Base-by-base conservation (phyloP, 2,888 invertebrate species). In the Mantis religiosa region DNA sequence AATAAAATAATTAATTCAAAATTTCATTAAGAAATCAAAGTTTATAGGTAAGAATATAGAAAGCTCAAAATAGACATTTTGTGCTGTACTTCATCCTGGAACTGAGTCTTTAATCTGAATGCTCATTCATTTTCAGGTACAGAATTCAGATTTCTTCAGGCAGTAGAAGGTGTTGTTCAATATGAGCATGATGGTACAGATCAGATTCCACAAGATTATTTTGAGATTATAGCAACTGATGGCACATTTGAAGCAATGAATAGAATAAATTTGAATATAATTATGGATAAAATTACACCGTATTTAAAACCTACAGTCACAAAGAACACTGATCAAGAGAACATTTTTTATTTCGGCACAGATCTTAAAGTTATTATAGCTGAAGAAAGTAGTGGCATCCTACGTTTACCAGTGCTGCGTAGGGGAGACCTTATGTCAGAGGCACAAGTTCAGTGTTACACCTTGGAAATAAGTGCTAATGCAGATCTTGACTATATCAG, bases 191-290 rank as follows among this genome's bases (percentile, higher is more conserved):
- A 83, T 83, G 28, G 20, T 27, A 28, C 41, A n/a, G 41, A 83
- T 34, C 25, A 15, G 25, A 47, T 12, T 3, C 20, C 27, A 27
- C 28, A 87, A 27, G 87, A 87, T 83, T 27, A 25, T 9, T 83
- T 87, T 83, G 87, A 87, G n/a, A 41, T 87, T 34, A 83, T 87
- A 27, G 87, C 87, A 83, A 87, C 87, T 14, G 87, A 83, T 83
- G 87, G 87, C 34, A 28, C 82, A 8, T 87, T 83, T 47, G 87
- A 87, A 28, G 20, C 83, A 41, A 25, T 28, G n/a, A 87, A 87
- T 20, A n/a, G 20, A 2, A 34, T 83, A n/a, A 28, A 34, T 8
- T 27, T 87, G 7, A 28, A 83, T 4, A 34, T 83, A 27, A 12
- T 47, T n/a, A 28, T n/a, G 28, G 82, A 87, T 30, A 34, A 82